phyloP scores from a whole-genome alignment of 1,140 invertebrate species.

The Chlorops oryzae region DNA sequence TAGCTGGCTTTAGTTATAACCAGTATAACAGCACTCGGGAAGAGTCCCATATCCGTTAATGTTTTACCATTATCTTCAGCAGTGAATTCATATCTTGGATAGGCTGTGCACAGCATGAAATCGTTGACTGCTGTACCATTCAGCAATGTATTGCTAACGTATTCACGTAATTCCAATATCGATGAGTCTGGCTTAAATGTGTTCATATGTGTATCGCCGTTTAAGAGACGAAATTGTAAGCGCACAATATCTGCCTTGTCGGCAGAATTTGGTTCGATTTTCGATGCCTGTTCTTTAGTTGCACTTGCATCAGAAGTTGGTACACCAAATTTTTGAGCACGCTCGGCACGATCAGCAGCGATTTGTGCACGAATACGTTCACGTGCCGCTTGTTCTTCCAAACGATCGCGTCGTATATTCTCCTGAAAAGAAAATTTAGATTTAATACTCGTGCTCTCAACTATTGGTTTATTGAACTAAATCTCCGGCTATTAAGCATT shows the following conservation, averaged over 20 bases:
- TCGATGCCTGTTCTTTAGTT: conserved; percentile 49
- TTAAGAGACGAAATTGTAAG: conserved; percentile 77
- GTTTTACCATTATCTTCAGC: conserved; percentile 56
- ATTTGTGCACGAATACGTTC: conserved; percentile 66
- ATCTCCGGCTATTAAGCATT: no score
- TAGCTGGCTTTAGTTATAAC: conserved; percentile 55
- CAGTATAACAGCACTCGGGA: conserved; percentile 72
- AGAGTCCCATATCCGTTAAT: conserved; percentile 64
- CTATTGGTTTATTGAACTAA: no score
- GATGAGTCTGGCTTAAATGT: conserved; percentile 42
- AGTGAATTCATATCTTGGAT: conserved; percentile 69
- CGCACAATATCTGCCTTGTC: conserved; percentile 57
- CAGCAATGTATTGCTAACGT: conserved; percentile 37
- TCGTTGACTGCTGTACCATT: conserved; percentile 42
- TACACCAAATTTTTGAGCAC: conserved; percentile 42
- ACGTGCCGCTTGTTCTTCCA: conserved; percentile 58
- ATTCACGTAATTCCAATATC: conserved; percentile 45
- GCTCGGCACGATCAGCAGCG: conserved; percentile 61
- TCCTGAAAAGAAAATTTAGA: conserved; percentile 5
- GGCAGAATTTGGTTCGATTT: conserved; percentile 46
- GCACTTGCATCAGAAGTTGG: conserved; percentile 45
- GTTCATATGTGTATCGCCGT: conserved; percentile 55
- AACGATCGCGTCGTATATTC: conserved; percentile 53
- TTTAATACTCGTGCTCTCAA: no score
- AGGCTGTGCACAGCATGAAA: conserved; percentile 70